A percentile compares a stretch with the other conserved stretches of the same genome.
Conservation (phyloP, 2,888 invertebrate genomes). For the Harpalus rubripes region DNA sequence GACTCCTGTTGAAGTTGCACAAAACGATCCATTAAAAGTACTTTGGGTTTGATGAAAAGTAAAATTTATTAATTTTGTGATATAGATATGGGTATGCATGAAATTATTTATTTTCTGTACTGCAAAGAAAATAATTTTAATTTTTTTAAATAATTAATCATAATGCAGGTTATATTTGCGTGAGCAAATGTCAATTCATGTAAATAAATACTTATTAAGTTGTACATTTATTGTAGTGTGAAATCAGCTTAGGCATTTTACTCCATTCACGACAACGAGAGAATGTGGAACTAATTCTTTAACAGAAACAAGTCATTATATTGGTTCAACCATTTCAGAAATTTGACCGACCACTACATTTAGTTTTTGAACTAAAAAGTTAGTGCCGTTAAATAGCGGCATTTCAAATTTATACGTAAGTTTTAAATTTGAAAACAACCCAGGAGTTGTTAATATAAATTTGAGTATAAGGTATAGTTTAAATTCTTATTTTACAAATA, state of each 20-base stretch:
- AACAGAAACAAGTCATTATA: too few relatives aligned
- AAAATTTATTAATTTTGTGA: slow-evolving; percentile 36
- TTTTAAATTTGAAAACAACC: too few relatives aligned
- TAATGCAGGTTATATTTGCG: slow-evolving; percentile 40
- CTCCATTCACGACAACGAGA: too few relatives aligned
- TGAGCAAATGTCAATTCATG: slow-evolving; percentile 36
- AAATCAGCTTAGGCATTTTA: not conserved
- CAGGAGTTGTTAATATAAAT: too few relatives aligned
- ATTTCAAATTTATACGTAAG: too few relatives aligned
- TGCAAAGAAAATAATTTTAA: slow-evolving; percentile 52
- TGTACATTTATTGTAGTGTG: not conserved
- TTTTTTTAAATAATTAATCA: not conserved
- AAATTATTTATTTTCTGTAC: slow-evolving; percentile 53
- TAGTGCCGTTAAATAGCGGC: too few relatives aligned
- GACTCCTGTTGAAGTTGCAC: slow-evolving; percentile 72
- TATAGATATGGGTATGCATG: slow-evolving; percentile 44
- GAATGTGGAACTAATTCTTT: too few relatives aligned
- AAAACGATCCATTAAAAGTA: slow-evolving; percentile 72
- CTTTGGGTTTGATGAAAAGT: slow-evolving; percentile 73
- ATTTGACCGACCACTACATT: too few relatives aligned
- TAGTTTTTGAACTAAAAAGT: too few relatives aligned
- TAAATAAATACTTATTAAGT: slow-evolving; percentile 37
- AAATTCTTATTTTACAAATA: too few relatives aligned
- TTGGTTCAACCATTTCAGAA: too few relatives aligned
- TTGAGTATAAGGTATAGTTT: too few relatives aligned